Conservation (phyloP, 2,113 vertebrate species). For the Peromyscus polionotus region DNA sequence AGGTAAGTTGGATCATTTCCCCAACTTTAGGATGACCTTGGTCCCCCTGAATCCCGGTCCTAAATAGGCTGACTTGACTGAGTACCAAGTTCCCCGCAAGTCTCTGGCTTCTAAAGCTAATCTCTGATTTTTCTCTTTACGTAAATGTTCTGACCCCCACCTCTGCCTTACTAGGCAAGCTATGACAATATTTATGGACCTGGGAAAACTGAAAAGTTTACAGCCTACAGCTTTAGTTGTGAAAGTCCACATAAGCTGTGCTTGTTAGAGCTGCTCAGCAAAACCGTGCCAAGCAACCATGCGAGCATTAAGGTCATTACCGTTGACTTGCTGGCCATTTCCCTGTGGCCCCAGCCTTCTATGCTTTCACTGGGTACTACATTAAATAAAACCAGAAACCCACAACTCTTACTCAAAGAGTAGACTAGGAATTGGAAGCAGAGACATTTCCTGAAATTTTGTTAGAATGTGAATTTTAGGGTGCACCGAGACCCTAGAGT, state of each 20-base stretch:
- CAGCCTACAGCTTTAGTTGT: not conserved
- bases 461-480: conserved; percentile 1
- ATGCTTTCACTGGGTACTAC: not conserved
- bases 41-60: not conserved
- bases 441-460: not conserved
- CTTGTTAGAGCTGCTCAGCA: not conserved
- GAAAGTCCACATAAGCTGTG: not conserved
- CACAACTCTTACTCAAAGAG: not conserved
- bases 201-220: not conserved
- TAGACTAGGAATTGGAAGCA: not conserved
- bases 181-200: not conserved
- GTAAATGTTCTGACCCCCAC: not conserved
- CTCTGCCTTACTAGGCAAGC: not conserved
- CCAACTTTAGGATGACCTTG: not conserved
- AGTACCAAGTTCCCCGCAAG: not conserved
- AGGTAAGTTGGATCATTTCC: not conserved
- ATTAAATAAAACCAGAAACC: conserved; percentile 21
- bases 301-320: not conserved
- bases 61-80: not conserved
- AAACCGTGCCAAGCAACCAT: too few species aligned
- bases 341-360: not conserved
- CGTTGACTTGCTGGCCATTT: not conserved
- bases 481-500: not conserved
- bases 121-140: not conserved
- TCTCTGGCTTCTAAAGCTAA: not conserved